Evolutionary conservation across 2,888 invertebrate genomes (phyloP), one percentile per base, ranked within the genome.

Genomic region (Oscheius sp.): DNA sequence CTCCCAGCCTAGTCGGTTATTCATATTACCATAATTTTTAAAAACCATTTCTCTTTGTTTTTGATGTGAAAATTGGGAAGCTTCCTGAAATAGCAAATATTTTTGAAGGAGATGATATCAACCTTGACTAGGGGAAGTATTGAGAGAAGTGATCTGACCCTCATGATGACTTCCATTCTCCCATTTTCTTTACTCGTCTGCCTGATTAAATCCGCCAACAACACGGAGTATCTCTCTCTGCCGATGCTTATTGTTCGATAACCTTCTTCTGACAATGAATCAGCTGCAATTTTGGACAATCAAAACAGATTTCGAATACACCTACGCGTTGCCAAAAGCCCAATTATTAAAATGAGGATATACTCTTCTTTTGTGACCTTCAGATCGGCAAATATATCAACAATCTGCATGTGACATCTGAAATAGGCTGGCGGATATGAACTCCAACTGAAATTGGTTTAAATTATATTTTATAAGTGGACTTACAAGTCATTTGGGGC

Each of bases 1-100:
- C 29, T 61, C 61, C 16, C 29, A 61, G 18, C 21, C 61, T 9
- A 61, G 61, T 43, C 18, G 41, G 21, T 41, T 43, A 18, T 45
- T 5, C 61, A 61, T 61, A n/a, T 61, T 41, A 12, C 61, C 61
- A 43, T 61, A 61, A 7, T 18, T 18, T 23, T 61, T 61, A 13
- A 61, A 16, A 13, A 61, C 61, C 61, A 61, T 61, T 21, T 61
- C 61, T 16, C 16, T 1, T 61, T 61, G 61, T 43, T 61, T 61
- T 21, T 43, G 41, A 18, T 18, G 7, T 43, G 41, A 35, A 43
- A 61, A 43, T 6, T 9, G 16, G 21, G 43, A 61, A 21, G 29
- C 41, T 43, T 61, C 61, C 61, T 61, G 18, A 21, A 21, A 43
- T 21, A 7, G 18, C n/a, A 5, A 9, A 5, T 18, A 12, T 2